These are phyloP conservation scores for Aix galericulata DNA, from an alignment of 2,113 vertebrate species.

Conservation along the genomic window DNA sequence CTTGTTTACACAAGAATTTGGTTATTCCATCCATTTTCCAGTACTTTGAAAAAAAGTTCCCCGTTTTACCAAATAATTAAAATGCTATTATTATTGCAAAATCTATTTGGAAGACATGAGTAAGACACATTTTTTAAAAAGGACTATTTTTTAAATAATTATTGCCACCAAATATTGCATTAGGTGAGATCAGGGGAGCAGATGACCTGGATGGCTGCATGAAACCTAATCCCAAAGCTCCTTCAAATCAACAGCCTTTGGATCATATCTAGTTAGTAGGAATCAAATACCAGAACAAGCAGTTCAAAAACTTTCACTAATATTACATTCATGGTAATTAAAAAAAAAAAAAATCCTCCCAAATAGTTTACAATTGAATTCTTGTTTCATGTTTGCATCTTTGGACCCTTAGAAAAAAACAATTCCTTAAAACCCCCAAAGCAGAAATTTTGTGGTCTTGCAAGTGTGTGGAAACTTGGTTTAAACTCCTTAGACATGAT, in stretches of 20 bases:
- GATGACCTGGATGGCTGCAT: background rate
- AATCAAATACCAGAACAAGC: background rate
- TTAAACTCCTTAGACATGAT: background rate
- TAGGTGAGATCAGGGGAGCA: background rate
- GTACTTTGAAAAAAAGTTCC: background rate
- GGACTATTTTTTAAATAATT: background rate
- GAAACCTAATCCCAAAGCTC: background rate
- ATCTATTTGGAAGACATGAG: background rate
- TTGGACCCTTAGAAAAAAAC: background rate
- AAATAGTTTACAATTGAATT: background rate
- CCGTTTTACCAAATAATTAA: background rate
- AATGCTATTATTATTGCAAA: background rate
- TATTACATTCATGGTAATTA: background rate
- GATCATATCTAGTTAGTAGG: background rate
- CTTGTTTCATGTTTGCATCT: fast-evolving
- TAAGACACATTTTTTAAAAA: background rate
- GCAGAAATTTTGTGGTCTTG: background rate
- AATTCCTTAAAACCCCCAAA: background rate
- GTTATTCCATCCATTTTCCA: background rate
- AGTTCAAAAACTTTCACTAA: background rate
- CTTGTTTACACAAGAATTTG: background rate
- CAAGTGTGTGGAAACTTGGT: background rate
- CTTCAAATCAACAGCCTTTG: background rate
- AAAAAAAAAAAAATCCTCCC: background rate
- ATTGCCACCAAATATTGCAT: background rate